Conservation (phyloP, 2,797 vertebrate species). For the Staurois parvus region DNA sequence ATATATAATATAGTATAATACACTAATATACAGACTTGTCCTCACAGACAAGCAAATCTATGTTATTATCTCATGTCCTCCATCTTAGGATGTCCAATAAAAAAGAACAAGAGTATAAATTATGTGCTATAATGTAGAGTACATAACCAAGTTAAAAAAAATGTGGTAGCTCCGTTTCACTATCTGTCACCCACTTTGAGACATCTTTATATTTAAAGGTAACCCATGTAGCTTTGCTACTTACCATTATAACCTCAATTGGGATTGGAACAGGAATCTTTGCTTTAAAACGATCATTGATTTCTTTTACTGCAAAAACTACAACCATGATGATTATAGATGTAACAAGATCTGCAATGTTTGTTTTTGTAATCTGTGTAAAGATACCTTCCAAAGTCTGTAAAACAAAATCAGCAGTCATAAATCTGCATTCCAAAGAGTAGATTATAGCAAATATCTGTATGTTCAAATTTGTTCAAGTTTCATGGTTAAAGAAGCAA, state of each 20-base stretch:
- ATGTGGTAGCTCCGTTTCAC: not conserved
- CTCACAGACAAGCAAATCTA: too few relatives aligned
- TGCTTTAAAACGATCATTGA: slow-evolving; percentile 89
- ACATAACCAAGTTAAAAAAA: too few relatives aligned
- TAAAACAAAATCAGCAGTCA: slow-evolving; percentile 58
- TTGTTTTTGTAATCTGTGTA: slow-evolving; percentile 82
- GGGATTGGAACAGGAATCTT: slow-evolving; percentile 93
- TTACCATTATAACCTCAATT: slow-evolving; percentile 94
- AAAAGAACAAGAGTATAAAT: too few relatives aligned
- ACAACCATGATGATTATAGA: slow-evolving; percentile 84
- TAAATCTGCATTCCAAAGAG: not conserved
- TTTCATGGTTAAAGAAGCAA: too few relatives aligned
- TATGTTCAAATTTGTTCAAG: not conserved
- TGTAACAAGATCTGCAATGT: slow-evolving; percentile 89
- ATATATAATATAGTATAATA: too few relatives aligned
- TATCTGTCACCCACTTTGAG: not conserved
- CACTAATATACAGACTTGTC: too few relatives aligned
- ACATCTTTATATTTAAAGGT: not conserved
- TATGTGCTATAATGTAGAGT: too few relatives aligned
- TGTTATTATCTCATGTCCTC: too few relatives aligned
- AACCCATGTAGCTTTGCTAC: not conserved
- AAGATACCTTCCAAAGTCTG: slow-evolving; percentile 87
- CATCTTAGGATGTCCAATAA: too few relatives aligned
- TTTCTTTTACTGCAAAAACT: slow-evolving; percentile 89
- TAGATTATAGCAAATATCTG: not conserved